Evolutionary conservation across 2,797 vertebrate species (phyloP).

Genomic region (Anniella stebbinsi): DNA sequence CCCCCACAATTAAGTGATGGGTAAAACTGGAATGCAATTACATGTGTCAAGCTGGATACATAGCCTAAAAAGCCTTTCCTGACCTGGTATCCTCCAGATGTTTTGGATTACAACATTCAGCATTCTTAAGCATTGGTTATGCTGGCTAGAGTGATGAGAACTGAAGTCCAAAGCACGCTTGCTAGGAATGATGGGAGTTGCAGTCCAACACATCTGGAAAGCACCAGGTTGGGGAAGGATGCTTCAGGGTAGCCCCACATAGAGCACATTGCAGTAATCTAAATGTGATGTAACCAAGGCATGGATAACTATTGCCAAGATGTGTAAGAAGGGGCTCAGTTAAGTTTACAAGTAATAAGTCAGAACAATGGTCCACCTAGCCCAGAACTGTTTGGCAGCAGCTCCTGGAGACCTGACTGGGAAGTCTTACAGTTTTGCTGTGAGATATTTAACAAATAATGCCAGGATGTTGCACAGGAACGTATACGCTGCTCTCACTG

Average conservation of each 20-base stretch:
- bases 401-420: too few species aligned
- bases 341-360: neutral
- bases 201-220: too few species aligned
- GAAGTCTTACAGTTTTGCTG: neutral
- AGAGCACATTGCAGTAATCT: too few species aligned
- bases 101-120: too few species aligned
- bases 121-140: too few species aligned
- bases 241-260: too few species aligned
- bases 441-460: neutral
- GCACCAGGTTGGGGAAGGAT: too few species aligned
- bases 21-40: neutral
- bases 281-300: too few species aligned
- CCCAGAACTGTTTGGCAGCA: neutral
- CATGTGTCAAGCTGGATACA: neutral
- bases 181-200: too few species aligned
- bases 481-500: neutral
- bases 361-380: neutral
- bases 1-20: neutral
- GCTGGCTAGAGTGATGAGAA: too few species aligned
- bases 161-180: too few species aligned
- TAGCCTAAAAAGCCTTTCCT: neutral
- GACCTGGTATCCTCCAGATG: too few species aligned
- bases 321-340: neutral
- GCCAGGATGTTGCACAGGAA: neutral
- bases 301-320: neutral